Percentiles rank a stretch among this genome's conserved stretches.
These are phyloP conservation scores for Crepidodera aurea DNA, from an alignment of 2,888 invertebrate genomes.

Conservation along the genomic window DNA sequence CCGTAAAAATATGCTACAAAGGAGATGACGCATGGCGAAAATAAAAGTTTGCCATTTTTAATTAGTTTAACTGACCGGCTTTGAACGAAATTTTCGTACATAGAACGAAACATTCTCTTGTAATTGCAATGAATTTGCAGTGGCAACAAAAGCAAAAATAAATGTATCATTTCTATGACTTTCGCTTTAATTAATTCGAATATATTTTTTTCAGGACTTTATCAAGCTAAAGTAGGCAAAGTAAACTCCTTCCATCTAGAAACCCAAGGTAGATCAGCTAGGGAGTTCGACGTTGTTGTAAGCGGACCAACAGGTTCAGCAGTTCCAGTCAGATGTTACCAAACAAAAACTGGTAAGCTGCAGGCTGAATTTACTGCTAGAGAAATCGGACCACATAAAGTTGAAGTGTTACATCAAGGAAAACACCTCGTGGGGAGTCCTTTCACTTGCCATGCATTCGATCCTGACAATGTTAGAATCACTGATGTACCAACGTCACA, in stretches of 20 bases:
- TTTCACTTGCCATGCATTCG: slow-evolving; percentile 91
- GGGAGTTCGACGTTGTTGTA: slow-evolving; percentile 92
- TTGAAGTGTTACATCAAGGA: slow-evolving; percentile 90
- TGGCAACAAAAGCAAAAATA: too few relatives aligned
- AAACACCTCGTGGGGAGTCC: slow-evolving; percentile 93
- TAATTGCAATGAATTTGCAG: too few relatives aligned
- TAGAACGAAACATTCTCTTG: too few relatives aligned
- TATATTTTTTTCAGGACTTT: slow-evolving; percentile 71
- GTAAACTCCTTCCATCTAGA: slow-evolving; percentile 89
- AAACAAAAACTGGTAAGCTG: slow-evolving; percentile 93
- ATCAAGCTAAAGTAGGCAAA: slow-evolving; percentile 83
- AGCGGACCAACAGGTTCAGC: slow-evolving; percentile 61
- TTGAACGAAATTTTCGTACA: too few relatives aligned
- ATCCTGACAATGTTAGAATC: slow-evolving; percentile 82
- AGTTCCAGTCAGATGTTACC: slow-evolving; percentile 78
- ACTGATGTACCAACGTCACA: slow-evolving; percentile 79
- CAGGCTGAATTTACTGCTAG: slow-evolving; percentile 93
- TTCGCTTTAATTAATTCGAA: too few relatives aligned
- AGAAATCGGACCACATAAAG: slow-evolving; percentile 70
- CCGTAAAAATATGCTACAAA: too few relatives aligned
- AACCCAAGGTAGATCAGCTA: slow-evolving; percentile 82
- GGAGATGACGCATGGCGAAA: too few relatives aligned
- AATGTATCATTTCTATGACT: too few relatives aligned
- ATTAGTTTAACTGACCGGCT: too few relatives aligned
- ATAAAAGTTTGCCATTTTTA: too few relatives aligned